Percentiles rank a stretch among this genome's conserved stretches.
phyloP scores from a whole-genome alignment of 2,888 invertebrate genomes.

The Lagria hirta region DNA sequence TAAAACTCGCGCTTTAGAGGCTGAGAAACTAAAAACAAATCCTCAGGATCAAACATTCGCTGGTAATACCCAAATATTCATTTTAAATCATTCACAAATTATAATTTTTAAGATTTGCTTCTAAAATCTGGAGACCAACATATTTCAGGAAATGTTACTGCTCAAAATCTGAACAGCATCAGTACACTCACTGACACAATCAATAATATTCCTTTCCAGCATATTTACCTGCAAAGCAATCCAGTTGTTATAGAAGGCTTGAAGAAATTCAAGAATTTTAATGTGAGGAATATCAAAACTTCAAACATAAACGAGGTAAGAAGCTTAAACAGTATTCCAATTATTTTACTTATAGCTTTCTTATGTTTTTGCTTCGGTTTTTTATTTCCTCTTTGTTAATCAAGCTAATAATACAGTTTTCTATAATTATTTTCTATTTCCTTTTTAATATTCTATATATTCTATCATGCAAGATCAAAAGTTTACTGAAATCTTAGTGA shows the following conservation, averaged over 20 bases:
- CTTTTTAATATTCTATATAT: too few species aligned
- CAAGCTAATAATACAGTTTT: not conserved
- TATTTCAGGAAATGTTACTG: slow-evolving; percentile 27
- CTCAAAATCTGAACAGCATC: slow-evolving; percentile 35
- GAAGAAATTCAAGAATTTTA: slow-evolving; percentile 40
- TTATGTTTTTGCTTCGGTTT: not conserved
- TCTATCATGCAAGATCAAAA: too few species aligned
- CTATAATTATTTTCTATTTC: too few species aligned
- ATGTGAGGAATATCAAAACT: slow-evolving; percentile 25
- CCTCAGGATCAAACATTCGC: slow-evolving; percentile 32
- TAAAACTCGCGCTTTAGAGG: slow-evolving; percentile 29
- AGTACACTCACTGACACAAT: slow-evolving; percentile 34
- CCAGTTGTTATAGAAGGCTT: slow-evolving; percentile 36
- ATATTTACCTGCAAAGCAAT: slow-evolving; percentile 39
- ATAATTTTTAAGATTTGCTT: slow-evolving; percentile 38
- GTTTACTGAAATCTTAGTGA: too few species aligned
- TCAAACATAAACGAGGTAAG: slow-evolving; percentile 35
- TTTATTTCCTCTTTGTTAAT: not conserved
- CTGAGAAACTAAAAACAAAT: slow-evolving; percentile 31
- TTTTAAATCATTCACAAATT: slow-evolving; percentile 17
- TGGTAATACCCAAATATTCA: slow-evolving; percentile 34
- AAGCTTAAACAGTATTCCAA: not conserved
- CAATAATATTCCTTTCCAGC: slow-evolving; percentile 39
- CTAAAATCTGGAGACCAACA: slow-evolving; percentile 30
- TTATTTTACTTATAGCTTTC: not conserved